phyloP scores from a whole-genome alignment of 2,888 invertebrate species.

The Tetropium fuscum region DNA sequence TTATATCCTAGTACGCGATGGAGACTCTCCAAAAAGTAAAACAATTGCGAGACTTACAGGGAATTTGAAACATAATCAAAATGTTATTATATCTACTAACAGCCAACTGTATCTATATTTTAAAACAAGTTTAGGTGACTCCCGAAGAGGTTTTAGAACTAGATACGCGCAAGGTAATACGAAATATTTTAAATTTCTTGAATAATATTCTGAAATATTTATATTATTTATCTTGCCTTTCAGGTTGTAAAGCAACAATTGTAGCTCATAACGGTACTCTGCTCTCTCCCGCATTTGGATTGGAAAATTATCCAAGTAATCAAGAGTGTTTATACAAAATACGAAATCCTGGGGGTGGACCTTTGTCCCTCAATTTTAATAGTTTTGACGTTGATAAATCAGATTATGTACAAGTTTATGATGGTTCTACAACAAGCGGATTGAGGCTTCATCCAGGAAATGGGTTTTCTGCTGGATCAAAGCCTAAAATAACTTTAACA shows the following conservation, averaged over 20 bases:
- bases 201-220: no score
- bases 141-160: constrained; percentile 91
- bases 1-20: constrained; percentile 91
- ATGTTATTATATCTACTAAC: constrained; percentile 90
- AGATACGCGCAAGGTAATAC: constrained; percentile 76
- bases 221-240: no score
- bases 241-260: constrained; percentile 87
- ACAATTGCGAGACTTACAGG: constrained; percentile 89
- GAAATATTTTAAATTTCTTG: constrained; percentile 57
- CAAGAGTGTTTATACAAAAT: constrained; percentile 92
- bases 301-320: constrained; percentile 90
- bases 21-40: constrained; percentile 86
- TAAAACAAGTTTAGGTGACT: constrained; percentile 90
- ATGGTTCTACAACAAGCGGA: constrained; percentile 88
- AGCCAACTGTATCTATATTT: constrained; percentile 92
- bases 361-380: constrained; percentile 89
- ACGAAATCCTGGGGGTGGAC: constrained; percentile 84
- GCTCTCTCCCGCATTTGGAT: constrained; percentile 88
- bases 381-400: constrained; percentile 89
- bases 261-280: constrained; percentile 87
- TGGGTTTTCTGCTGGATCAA: constrained; percentile 83
- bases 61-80: constrained; percentile 78
- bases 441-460: constrained; percentile 90
- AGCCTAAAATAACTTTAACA: constrained; percentile 88
- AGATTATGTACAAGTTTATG: constrained; percentile 91